Base-by-base conservation (phyloP, 2,888 invertebrate genomes). In the Molanna angustata region DNA sequence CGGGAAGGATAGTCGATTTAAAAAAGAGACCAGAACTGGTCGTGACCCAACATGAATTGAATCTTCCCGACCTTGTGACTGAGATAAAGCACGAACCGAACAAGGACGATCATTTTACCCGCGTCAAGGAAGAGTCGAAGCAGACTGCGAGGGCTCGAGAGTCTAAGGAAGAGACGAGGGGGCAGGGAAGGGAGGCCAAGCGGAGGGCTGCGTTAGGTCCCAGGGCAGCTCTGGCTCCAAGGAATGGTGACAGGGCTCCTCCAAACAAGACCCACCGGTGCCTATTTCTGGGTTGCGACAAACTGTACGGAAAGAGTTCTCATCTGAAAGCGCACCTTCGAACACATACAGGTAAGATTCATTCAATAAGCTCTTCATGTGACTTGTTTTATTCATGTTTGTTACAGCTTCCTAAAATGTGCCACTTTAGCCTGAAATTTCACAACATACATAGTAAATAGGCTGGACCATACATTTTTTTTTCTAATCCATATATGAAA, bases 301-400 rank as follows among this genome's bases (percentile, higher is more conserved):
- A 83, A 66, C 76, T 80, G 39, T 83, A 83, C 66, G 82, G 82
- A 35, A 83, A 83, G 67, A 82, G 82, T 65, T 83, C 82, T 14
- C 83, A 83, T 66, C 70, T 83, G 37, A 83, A 83, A 64, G 82
- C 83, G 11, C 83, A 83, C 66, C 73, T 81, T 19, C 67, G 83
- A 62, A 83, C 83, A 19, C 83, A 83, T 65, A 83, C 83, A 74
- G 83, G 82, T 82, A 64, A 66, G 70, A 33, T 11, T 62, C 2
- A 37, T 44, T 32, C 31, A 40, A n/a, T n/a, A n/a, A n/a, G n/a
- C n/a, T n/a, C n/a, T n/a, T n/a, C n/a, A n/a, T n/a, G n/a, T n/a
- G n/a, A n/a, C n/a, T n/a, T n/a, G n/a, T n/a, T n/a, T n/a, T n/a
- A n/a, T n/a, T n/a, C n/a, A n/a, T n/a, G n/a, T n/a, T n/a, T n/a